These are phyloP conservation scores for Drosophila kuntzei DNA, from an alignment of 2,888 invertebrate species.

Conservation along the genomic window DNA sequence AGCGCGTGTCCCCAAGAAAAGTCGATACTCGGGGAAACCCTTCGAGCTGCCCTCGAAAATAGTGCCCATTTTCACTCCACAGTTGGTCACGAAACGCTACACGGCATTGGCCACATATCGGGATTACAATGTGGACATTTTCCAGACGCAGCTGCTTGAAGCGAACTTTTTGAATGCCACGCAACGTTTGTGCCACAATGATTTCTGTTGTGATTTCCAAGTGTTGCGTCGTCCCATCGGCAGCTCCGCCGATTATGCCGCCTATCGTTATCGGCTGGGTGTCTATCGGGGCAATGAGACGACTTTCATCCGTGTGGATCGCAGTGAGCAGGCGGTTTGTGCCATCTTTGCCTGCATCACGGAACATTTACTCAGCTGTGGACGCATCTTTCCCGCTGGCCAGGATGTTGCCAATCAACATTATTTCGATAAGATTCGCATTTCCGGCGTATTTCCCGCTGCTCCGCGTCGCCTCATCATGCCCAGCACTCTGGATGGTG, in stretches of 20 bases:
- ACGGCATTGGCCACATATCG: constrained; percentile 68
- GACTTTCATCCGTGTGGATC: constrained; percentile 82
- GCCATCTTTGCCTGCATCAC: constrained; percentile 86
- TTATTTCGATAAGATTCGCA: constrained; percentile 72
- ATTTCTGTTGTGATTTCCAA: constrained; percentile 84
- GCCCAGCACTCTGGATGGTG: constrained; percentile 79
- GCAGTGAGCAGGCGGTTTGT: constrained; percentile 86
- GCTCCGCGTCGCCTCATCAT: constrained; percentile 73
- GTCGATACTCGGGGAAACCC: not conserved
- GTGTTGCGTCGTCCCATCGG: constrained; percentile 44
- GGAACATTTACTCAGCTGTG: constrained; percentile 84
- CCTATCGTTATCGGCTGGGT: constrained; percentile 81
- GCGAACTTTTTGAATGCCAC: constrained; percentile 39
- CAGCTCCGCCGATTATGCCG: constrained; percentile 29
- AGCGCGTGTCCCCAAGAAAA: constrained; percentile 77
- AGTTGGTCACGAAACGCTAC: constrained; percentile 51
- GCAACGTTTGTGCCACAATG: constrained; percentile 27
- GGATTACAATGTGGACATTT: constrained; percentile 80
- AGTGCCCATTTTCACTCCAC: constrained; percentile 55
- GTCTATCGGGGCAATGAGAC: constrained; percentile 74
- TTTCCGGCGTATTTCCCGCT: constrained; percentile 72
- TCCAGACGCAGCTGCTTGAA: constrained; percentile 59
- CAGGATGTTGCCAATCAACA: constrained; percentile 60
- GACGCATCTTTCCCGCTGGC: constrained; percentile 70
- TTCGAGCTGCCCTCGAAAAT: constrained; percentile 40